Percentiles rank a stretch among this genome's conserved stretches.
Conservation (phyloP, 2,113 vertebrate species). For the Peromyscus leucopus region DNA sequence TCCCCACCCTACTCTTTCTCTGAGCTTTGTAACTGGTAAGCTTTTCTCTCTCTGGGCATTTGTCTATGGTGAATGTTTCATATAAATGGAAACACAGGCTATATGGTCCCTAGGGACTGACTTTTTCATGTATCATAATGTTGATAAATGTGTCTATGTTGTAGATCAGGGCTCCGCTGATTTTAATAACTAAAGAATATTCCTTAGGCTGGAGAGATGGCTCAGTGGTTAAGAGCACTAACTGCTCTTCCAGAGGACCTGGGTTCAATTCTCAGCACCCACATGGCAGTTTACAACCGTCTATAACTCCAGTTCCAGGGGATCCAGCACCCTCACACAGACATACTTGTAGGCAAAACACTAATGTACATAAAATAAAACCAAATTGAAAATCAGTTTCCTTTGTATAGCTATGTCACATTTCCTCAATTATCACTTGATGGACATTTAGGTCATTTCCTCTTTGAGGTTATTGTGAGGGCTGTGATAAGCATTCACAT, state of each 20-base stretch:
- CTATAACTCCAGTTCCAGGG: no score
- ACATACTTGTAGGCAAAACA: no score
- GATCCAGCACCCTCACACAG: no score
- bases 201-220: background rate
- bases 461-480: background rate
- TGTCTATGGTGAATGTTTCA: background rate
- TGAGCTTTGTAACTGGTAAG: background rate
- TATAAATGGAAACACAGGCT: background rate
- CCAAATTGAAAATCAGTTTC: background rate
- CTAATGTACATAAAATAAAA: no score
- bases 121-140: slow-evolving; percentile 10
- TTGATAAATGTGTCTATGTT: background rate
- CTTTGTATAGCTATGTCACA: background rate
- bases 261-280: no score
- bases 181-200: slow-evolving; percentile 22
- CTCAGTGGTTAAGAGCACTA: no score
- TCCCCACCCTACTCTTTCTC: background rate
- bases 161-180: background rate
- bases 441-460: background rate
- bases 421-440: background rate
- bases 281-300: no score
- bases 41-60: background rate
- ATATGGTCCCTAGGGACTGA: background rate
- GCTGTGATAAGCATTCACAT: background rate
- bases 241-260: no score